Percentiles rank a stretch among this genome's conserved stretches.
Evolutionary conservation across 1,140 invertebrate genomes (phyloP).

Genomic region (Drosophila parvula): DNA sequence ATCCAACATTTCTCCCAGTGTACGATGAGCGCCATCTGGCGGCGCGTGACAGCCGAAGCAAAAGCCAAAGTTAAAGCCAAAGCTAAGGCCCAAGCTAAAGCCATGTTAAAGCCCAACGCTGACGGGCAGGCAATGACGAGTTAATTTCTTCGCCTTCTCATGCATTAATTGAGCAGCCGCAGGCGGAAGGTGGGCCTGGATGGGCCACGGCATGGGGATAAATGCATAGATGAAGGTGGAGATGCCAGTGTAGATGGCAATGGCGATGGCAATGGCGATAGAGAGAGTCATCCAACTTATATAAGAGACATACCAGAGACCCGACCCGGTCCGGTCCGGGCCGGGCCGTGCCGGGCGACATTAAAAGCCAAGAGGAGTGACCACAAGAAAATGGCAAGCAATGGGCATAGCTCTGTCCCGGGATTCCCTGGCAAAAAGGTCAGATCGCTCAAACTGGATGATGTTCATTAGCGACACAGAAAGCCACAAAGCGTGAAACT

Average conservation of each 20-base stretch:
- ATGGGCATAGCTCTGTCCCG: background rate
- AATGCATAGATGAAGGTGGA: slow-evolving; percentile 7
- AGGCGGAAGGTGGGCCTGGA: slow-evolving; percentile 34
- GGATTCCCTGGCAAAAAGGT: slow-evolving; percentile 41
- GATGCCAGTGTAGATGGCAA: slow-evolving; percentile 17
- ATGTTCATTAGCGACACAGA: slow-evolving; percentile 76
- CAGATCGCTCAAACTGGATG: slow-evolving; percentile 72
- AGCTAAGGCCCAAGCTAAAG: slow-evolving; percentile 23
- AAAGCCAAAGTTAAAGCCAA: slow-evolving; percentile 20
- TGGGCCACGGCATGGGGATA: slow-evolving; percentile 28
- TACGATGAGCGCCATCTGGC: slow-evolving; percentile 59
- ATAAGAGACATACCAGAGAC: slow-evolving; percentile 47
- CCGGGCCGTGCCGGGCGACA: slow-evolving; percentile 58
- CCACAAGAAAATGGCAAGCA: slow-evolving; percentile 66
- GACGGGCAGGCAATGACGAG: slow-evolving; percentile 73
- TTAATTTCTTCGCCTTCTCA: slow-evolving; percentile 77
- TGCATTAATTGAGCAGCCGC: slow-evolving; percentile 66
- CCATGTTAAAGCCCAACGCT: slow-evolving; percentile 21
- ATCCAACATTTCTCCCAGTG: slow-evolving; percentile 60
- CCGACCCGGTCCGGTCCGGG: background rate
- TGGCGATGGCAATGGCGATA: slow-evolving; percentile 15
- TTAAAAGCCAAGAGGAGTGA: slow-evolving; percentile 75
- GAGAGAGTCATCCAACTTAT: slow-evolving; percentile 51
- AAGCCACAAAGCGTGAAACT: slow-evolving; percentile 70
- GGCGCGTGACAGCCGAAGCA: slow-evolving; percentile 70